Evolutionary conservation across 1,140 invertebrate species (phyloP), one percentile per base, ranked within the genome.

Genomic region (Pogonus chalceus): DNA sequence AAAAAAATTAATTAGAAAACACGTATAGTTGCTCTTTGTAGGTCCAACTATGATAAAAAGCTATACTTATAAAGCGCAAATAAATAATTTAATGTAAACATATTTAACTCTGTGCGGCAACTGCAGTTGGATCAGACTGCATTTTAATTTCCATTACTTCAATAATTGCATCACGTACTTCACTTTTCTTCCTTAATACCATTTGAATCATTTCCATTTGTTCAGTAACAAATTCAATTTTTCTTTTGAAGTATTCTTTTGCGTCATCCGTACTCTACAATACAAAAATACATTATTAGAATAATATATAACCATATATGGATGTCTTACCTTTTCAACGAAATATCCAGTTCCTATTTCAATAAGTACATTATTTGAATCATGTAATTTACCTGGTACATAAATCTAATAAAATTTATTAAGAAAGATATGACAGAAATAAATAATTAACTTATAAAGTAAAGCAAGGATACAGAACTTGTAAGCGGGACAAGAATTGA

Each of bases 301-400:
- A 31, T 31, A 31, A 31, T 31, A 31, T 31, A 31, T 31, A 23
- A 23, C 22, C 48, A 51, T 53, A 39, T 26, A 16, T 51, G 16
- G 35, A 20, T 22, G 22, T 35, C 48, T 61, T 66, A 88, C 86
- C 77, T 93, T 91, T 70, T 94, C 85, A n/a, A 88, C 86, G 75
- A 88, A 96, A 70, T 96, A 97, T 59, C 92, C 91, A 54, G 93
- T 96, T 46, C 94, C 94, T 69, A 97, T 86, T 70, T 96, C 92
- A 54, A 96, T 85, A 10, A 96, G 72, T 20, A 96, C 90, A 69
- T 86, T 87, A 52, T 88, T 79, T 14, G 85, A 80, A 68, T 95
- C 84, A 55, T 80, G 77, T 47, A 96, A 74, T 63, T 80, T 82
- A 9, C 93, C 94, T 56, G 90, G 85, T 20, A 96, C 92, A 76